These are phyloP conservation scores for Stigmatopora nigra DNA, from an alignment of 2,113 vertebrate species.

Conservation along the genomic window DNA sequence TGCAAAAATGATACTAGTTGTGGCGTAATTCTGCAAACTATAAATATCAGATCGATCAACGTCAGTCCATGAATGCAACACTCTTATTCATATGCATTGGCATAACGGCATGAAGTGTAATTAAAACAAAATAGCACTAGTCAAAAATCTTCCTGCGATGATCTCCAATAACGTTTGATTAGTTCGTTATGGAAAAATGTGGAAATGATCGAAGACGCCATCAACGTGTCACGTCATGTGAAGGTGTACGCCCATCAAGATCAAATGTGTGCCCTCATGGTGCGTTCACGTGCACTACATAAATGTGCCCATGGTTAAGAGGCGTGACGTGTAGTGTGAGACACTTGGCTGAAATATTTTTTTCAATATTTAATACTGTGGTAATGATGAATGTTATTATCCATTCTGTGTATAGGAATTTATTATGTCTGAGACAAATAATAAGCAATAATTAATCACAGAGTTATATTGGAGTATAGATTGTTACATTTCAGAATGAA, in stretches of 20 bases:
- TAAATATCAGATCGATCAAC: no score
- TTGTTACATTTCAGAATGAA: slow-evolving; percentile 26
- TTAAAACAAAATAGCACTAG: no score
- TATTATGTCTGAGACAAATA: slow-evolving; percentile 42
- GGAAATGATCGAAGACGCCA: not conserved
- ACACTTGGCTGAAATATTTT: slow-evolving; percentile 23
- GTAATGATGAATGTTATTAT: slow-evolving; percentile 52
- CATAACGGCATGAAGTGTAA: no score
- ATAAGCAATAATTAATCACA: slow-evolving; percentile 38
- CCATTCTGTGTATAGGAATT: slow-evolving; percentile 57
- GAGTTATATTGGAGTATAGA: slow-evolving; percentile 15
- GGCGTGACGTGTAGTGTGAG: not conserved
- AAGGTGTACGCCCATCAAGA: not conserved
- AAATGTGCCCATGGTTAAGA: not conserved
- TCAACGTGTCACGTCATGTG: not conserved
- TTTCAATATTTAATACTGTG: slow-evolving; percentile 26
- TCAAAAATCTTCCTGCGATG: not conserved
- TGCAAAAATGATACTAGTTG: not conserved
- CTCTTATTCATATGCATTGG: no score
- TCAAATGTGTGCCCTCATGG: not conserved
- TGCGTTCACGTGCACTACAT: not conserved
- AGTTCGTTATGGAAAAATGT: not conserved
- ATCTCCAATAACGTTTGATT: not conserved
- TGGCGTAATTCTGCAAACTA: no score
- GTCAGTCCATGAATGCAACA: no score